Evolutionary conservation across 1,140 invertebrate species (phyloP), one percentile per base, ranked within the genome.

Genomic region (Drosophila subobscura): DNA sequence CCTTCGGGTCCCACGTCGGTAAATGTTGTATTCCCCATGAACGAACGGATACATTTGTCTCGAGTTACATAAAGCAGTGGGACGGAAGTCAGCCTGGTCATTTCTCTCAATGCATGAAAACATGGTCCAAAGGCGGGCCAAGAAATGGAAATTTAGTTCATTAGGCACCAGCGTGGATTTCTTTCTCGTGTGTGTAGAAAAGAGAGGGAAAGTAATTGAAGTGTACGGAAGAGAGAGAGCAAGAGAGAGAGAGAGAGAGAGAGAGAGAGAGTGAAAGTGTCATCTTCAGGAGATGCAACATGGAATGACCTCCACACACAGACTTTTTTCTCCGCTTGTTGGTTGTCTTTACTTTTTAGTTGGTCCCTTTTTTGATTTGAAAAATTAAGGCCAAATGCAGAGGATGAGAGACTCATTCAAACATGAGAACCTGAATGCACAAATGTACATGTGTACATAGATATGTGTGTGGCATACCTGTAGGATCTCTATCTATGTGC

Each of bases 121-220:
- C 33, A 46, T 27, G 16, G 10, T 14, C 23, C 12, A 45, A 20
- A 44, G 56, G 47, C 33, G 47, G 51, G 44, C 56, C 66, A 65
- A 64, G 58, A 64, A 72, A 84, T 84, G 55, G 41, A 77, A 84
- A 85, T 84, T 85, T 73, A 73, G 80, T 85, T 84, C 67, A 84
- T 85, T 79, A 84, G 79, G 65, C 57, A 83, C 60, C 22, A 64
- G 45, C 50, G 22, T 53, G 10, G 4, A 40, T 42, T 25, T 60
- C 12, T 14, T 25, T 22, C 10, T 42, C 5, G 14, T 45, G 37
- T 61, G 50, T 59, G 41, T 33, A 27, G 52, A 2, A 5, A 1
- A 16, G 55, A 12, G 16, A n/a, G 37, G 14, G 29, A 33, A 1
- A 27, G 25, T 76, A 20, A 20, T 20, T 20, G 0, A 20, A 20